These are phyloP conservation scores for Karalla daura DNA, from an alignment of 2,797 vertebrate genomes.

Conservation along the genomic window DNA sequence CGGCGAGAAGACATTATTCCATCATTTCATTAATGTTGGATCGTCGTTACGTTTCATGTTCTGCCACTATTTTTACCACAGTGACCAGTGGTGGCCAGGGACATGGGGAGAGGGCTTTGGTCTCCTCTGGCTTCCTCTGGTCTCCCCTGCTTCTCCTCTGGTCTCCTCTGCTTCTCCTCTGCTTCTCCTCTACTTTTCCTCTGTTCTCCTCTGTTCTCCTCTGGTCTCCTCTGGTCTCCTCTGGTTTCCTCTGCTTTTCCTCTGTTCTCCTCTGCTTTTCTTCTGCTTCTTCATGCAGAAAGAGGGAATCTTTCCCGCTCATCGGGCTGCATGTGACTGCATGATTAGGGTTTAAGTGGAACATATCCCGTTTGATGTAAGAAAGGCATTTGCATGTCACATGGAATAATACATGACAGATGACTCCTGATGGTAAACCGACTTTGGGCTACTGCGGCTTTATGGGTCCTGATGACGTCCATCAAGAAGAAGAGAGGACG, in stretches of 20 bases:
- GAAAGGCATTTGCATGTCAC: slow-evolving; percentile 61
- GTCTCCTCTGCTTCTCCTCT: slow-evolving; percentile 40
- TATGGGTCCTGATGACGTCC: slow-evolving; percentile 7
- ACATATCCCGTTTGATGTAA: slow-evolving; percentile 52
- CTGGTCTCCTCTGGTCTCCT: slow-evolving; percentile 45
- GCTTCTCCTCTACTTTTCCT: slow-evolving; percentile 50
- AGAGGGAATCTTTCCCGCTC: slow-evolving; percentile 33
- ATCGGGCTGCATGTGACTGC: slow-evolving; percentile 6
- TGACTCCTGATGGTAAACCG: slow-evolving; percentile 24
- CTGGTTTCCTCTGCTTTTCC: too few species aligned
- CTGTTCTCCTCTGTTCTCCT: slow-evolving; percentile 43
- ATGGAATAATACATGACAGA: slow-evolving; percentile 70
- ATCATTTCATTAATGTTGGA: slow-evolving; percentile 39
- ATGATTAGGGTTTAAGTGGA: slow-evolving; percentile 50
- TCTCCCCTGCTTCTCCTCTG: slow-evolving; percentile 45
- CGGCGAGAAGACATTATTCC: slow-evolving; percentile 32
- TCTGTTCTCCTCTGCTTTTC: slow-evolving; percentile 47
- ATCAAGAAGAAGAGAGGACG: not conserved
- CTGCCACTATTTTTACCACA: slow-evolving; percentile 56
- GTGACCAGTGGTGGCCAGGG: slow-evolving; percentile 57
- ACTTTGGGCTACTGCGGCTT: slow-evolving; percentile 12
- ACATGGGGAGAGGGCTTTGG: slow-evolving; percentile 38
- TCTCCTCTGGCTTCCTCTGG: too few species aligned
- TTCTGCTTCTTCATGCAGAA: slow-evolving; percentile 41
- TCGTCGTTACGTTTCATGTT: slow-evolving; percentile 47